Conservation (phyloP, 2,113 vertebrate species). For the Myanophis thanlyinensis region DNA sequence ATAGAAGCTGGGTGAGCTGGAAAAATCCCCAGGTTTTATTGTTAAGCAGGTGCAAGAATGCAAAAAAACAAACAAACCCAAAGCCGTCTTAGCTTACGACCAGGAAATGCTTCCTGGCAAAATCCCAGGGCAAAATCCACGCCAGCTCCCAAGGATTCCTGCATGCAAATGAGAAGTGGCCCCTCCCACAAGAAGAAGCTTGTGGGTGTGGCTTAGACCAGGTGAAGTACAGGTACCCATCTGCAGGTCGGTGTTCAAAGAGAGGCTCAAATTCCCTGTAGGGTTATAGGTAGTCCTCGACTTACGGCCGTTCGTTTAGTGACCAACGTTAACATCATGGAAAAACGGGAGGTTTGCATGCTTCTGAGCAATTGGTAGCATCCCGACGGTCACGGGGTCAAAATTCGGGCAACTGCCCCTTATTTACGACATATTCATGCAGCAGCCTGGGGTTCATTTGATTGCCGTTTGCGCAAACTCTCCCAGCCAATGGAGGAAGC, state of each 20-base stretch:
- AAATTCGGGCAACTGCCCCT: not conserved
- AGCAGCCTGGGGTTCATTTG: not conserved
- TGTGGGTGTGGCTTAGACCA: not conserved
- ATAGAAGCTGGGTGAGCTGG: not conserved
- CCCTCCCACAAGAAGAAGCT: not conserved
- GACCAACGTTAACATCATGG: not conserved
- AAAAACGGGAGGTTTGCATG: not conserved
- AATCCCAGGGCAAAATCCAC: not conserved
- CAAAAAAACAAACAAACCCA: too few relatives aligned
- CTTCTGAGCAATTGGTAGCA: not conserved
- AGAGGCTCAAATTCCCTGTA: not conserved
- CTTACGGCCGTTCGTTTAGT: rapidly evolving
- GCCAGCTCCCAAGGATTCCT: not conserved
- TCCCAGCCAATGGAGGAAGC: not conserved
- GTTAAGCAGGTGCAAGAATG: not conserved
- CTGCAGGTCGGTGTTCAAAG: not conserved
- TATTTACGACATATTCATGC: not conserved
- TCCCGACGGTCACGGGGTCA: not conserved
- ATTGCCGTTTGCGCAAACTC: not conserved
- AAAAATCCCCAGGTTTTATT: not conserved
- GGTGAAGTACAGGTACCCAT: not conserved
- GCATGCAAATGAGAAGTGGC: not conserved
- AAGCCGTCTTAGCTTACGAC: not conserved
- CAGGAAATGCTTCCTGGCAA: not conserved
- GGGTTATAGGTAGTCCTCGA: not conserved